Base-by-base conservation (phyloP, 2,113 vertebrate species). In the Pyrgilauda ruficollis region DNA sequence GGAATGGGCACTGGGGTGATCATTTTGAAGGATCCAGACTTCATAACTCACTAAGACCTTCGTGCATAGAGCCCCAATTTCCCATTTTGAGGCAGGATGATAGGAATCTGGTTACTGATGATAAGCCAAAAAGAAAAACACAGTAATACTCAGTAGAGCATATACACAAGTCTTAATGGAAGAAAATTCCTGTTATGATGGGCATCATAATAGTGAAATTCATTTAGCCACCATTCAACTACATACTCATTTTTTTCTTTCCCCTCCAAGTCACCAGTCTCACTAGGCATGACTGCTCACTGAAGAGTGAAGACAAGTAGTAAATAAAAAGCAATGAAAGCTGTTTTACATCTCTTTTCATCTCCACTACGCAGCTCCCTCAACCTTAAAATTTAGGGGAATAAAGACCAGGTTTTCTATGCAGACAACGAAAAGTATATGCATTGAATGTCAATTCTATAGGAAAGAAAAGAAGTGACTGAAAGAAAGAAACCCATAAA, bases 401-500 rank as follows among this genome's bases (percentile, higher is more conserved):
- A 89, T 58, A 74, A 79, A 90, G 37, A 80, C 35, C 24, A 74
- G 41, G 56, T 92, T 93, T 93, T 92, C 78, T 81, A 31, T 56
- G 68, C 78, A 93, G 86, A 85, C 56, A 84, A 80, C 80, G 41
- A 89, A 67, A 74, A 87, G 47, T 75, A 89, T 88, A 90, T 46
- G 58, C 83, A 87, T 31, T 55, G 64, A 93, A 82, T 33, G 28
- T 77, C 84, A 95, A 31, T 95, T 88, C 89, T 86, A 59, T 44
- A 67, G 58, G 39, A 91, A 31, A 89, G 53, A 81, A 91, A 72
- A 88, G 37, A 61, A 62, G 44, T 91, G 21, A 53, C 31, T 64
- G 56, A 93, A 93, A 82, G 70, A 76, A 84, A 86, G 63, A 89
- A 83, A 94, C 12, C 53, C 89, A 55, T 90, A 84, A 95, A 95